Percentiles rank a stretch among this genome's conserved stretches.
Evolutionary conservation across 2,113 vertebrate species (phyloP).

Genomic region (Gymnogyps californianus): DNA sequence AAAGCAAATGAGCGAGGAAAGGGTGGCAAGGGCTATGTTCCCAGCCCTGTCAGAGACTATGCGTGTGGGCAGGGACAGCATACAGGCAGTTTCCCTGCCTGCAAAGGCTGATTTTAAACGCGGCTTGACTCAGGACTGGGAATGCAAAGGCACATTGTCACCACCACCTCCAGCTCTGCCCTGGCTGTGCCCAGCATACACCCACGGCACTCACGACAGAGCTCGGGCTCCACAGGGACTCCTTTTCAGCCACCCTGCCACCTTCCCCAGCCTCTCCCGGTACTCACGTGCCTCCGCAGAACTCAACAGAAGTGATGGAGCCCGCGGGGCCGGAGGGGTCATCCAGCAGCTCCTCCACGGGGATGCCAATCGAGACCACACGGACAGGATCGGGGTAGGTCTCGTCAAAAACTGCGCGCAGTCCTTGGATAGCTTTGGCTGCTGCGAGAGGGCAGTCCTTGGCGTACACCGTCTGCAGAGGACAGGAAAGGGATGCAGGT

Average conservation of each 20-base stretch:
- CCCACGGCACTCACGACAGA: background rate
- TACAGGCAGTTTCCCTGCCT: background rate
- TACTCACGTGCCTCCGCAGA: slow-evolving; percentile 98
- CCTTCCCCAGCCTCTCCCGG: background rate
- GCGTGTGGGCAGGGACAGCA: rapidly evolving
- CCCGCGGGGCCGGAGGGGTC: slow-evolving; percentile 88
- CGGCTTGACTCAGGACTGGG: background rate
- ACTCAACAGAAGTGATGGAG: slow-evolving; percentile 89
- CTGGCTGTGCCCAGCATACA: background rate
- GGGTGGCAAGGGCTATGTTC: background rate
- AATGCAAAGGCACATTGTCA: background rate
- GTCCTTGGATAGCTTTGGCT: slow-evolving; percentile 94
- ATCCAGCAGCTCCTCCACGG: slow-evolving; percentile 85
- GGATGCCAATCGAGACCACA: slow-evolving; percentile 91
- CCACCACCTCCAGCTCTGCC: background rate
- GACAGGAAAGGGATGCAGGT: background rate
- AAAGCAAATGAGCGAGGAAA: background rate
- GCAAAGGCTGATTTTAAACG: background rate
- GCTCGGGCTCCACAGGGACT: background rate
- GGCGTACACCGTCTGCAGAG: slow-evolving; percentile 83
- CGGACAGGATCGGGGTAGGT: slow-evolving; percentile 96
- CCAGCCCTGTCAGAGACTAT: background rate
- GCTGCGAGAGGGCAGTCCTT: slow-evolving; percentile 85
- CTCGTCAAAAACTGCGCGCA: slow-evolving; percentile 96
- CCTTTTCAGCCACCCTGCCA: rapidly evolving